phyloP scores from a whole-genome alignment of 2,888 invertebrate species.

The Melanophora roralis region DNA sequence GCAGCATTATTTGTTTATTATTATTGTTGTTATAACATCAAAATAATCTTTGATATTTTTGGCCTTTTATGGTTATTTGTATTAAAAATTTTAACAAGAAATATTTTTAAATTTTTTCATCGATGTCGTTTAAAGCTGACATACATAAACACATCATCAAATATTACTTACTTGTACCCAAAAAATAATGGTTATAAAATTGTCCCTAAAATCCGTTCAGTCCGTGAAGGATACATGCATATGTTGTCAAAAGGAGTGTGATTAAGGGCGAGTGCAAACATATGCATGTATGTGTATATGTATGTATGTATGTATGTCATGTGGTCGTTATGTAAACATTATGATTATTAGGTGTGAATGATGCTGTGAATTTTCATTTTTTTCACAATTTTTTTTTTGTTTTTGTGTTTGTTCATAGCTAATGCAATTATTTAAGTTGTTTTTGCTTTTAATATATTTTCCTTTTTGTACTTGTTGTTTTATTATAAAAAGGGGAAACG shows the following conservation, averaged over 20 bases:
- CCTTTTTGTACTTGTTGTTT: slow-evolving; percentile 1
- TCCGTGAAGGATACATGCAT: slow-evolving; percentile 6
- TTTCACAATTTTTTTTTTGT: slow-evolving; percentile 6
- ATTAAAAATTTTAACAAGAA: neutral
- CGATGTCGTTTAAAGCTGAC: neutral
- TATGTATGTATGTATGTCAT: slow-evolving; percentile 20
- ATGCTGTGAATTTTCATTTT: slow-evolving; percentile 50
- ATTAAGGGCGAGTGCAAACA: neutral
- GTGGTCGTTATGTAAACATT: slow-evolving; percentile 53
- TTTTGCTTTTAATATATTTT: too few relatives aligned
- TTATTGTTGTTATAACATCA: neutral
- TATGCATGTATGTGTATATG: too few relatives aligned
- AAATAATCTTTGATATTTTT: slow-evolving; percentile 3
- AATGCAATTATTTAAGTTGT: slow-evolving; percentile 56
- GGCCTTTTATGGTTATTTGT: neutral
- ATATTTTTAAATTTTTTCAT: neutral
- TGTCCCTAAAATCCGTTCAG: slow-evolving; percentile 22
- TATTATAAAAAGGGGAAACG: slow-evolving; percentile 27
- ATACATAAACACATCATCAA: slow-evolving; percentile 44
- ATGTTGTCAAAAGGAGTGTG: slow-evolving; percentile 3
- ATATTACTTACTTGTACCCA: neutral
- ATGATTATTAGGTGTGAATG: slow-evolving; percentile 62
- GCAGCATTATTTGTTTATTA: neutral
- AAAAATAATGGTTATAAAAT: neutral
- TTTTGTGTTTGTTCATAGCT: slow-evolving; percentile 39